Percentiles rank a stretch among this genome's conserved stretches.
Conservation (phyloP, 1,140 invertebrate genomes). For the Euglossa dilemma region DNA sequence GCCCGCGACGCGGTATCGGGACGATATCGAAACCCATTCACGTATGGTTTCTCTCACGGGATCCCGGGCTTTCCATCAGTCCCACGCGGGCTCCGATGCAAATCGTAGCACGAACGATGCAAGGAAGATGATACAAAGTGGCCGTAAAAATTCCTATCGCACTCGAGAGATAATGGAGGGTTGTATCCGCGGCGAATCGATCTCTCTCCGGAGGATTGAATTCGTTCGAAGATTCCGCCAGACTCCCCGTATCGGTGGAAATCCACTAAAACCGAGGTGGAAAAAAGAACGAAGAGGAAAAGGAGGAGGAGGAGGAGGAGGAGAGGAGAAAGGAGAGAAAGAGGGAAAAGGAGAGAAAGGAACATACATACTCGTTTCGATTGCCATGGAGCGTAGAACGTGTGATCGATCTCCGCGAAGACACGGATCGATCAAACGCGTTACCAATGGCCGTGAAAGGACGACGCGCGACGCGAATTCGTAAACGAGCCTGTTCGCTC, state of each 20-base stretch:
- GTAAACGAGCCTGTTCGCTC: not conserved
- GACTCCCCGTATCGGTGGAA: constrained; percentile 13
- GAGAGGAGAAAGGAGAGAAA: not conserved
- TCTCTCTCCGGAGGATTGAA: constrained; percentile 64
- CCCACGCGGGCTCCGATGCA: constrained; percentile 46
- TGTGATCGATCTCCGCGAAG: constrained; percentile 40
- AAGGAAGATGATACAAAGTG: constrained; percentile 67
- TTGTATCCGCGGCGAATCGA: constrained; percentile 61
- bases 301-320: not conserved
- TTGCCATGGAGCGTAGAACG: constrained; percentile 12
- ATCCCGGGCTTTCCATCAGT: constrained; percentile 34
- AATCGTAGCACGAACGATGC: constrained; percentile 49
- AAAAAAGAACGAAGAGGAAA: not conserved
- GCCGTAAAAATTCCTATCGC: constrained; percentile 73
- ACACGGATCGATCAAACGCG: constrained; percentile 36
- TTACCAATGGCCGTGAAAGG: constrained; percentile 20
- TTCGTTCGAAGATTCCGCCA: constrained; percentile 55
- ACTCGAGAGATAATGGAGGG: constrained; percentile 43
- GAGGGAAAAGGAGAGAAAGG: not conserved
- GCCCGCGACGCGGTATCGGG: not conserved
- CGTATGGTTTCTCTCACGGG: constrained; percentile 54
- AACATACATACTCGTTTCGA: not conserved
- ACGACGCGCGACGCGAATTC: constrained; percentile 36
- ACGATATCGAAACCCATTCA: constrained; percentile 59
- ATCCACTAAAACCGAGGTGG: not conserved